A percentile compares a stretch with the other conserved stretches of the same genome.
phyloP scores from a whole-genome alignment of 64 coral and sea anemone genomes.

The Pocillopora damicornis region DNA sequence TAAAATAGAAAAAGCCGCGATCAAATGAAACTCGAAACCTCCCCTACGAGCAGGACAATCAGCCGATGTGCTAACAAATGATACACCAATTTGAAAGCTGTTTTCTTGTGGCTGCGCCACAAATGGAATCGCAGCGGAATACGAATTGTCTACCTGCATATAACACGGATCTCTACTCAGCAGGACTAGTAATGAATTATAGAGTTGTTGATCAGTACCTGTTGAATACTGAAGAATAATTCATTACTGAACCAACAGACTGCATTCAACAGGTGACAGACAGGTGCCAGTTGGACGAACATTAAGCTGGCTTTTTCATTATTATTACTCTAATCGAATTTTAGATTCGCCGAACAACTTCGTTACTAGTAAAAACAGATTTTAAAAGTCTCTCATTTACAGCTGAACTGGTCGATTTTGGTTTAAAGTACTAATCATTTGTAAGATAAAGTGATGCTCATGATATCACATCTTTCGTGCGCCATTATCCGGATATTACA shows the following conservation, averaged over 20 bases:
- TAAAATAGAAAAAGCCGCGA: too few species aligned
- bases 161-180: neutral
- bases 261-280: conserved; percentile 29
- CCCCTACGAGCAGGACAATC: neutral
- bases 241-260: conserved; percentile 13
- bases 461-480: neutral
- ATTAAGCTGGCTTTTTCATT: neutral
- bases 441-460: neutral
- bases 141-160: conserved; percentile 26
- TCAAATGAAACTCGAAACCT: neutral
- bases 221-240: conserved; percentile 28
- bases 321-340: too few species aligned
- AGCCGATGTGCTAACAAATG: neutral
- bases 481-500: neutral
- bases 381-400: too few species aligned
- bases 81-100: neutral
- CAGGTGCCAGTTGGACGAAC: conserved; percentile 4
- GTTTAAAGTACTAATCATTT: too few species aligned
- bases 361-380: too few species aligned
- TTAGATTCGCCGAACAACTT: too few species aligned
- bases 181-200: conserved; percentile 23
- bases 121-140: neutral
- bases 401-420: too few species aligned
- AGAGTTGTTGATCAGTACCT: conserved; percentile 32
- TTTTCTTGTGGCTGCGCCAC: neutral